Conservation (phyloP, 2,888 invertebrate species). For the Diarsia brunnea region DNA sequence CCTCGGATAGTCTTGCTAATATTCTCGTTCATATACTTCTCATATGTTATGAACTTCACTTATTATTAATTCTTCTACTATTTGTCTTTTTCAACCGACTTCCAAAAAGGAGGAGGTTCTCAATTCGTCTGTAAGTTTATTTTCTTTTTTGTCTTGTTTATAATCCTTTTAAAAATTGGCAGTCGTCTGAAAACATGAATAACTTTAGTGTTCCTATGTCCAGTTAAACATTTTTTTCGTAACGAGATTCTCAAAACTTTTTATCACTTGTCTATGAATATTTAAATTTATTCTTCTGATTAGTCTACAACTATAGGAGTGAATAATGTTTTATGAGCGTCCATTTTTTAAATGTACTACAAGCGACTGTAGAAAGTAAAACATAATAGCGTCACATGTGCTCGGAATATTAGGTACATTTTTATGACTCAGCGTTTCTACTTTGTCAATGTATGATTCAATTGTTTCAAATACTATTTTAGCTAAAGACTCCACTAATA, state of each 20-base stretch:
- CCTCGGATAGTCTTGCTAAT: conserved; percentile 28
- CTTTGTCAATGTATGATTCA: conserved; percentile 76
- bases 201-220: conserved; percentile 7
- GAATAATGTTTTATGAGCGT: conserved; percentile 21
- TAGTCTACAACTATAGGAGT: conserved; percentile 4
- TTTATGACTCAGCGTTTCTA: conserved; percentile 75
- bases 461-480: conserved; percentile 69
- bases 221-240: conserved; percentile 33
- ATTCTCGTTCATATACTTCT: neutral
- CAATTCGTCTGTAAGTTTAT: too few species aligned
- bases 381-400: conserved; percentile 59
- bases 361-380: conserved; percentile 75
- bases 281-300: conserved; percentile 34
- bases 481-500: conserved; percentile 66
- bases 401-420: conserved; percentile 64
- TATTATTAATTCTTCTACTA: conserved; percentile 9
- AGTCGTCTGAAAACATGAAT: conserved; percentile 17
- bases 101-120: too few species aligned
- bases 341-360: conserved; percentile 35
- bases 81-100: too few species aligned
- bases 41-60: conserved; percentile 11
- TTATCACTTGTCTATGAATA: conserved; percentile 35
- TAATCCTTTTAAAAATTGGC: neutral
- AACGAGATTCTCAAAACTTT: conserved; percentile 22
- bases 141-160: neutral